Conservation (phyloP, 2,113 vertebrate genomes). For the Hucho hucho region DNA sequence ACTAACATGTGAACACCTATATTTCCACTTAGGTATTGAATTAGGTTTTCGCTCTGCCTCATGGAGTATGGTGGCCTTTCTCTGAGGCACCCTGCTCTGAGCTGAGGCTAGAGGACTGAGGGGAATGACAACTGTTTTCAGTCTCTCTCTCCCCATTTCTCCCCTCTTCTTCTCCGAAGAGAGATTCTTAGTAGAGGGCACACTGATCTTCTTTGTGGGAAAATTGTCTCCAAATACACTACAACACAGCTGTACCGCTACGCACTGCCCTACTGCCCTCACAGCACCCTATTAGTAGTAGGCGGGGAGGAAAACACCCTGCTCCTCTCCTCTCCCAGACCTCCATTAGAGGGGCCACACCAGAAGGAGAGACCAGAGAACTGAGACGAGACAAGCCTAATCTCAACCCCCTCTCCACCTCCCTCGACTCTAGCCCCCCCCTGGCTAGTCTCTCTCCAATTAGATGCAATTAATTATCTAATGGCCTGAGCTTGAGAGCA, state of each 20-base stretch:
- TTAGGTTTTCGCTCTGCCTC: no score
- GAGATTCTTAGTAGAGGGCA: no score
- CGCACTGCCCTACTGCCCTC: neutral
- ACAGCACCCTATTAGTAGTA: neutral
- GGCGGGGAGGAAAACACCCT: neutral
- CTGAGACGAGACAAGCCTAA: no score
- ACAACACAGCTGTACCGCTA: neutral
- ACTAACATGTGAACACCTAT: no score
- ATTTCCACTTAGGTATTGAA: no score
- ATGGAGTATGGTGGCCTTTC: no score
- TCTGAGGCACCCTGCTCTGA: no score
- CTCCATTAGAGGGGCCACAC: neutral
- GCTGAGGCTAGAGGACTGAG: no score
- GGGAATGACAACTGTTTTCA: no score
- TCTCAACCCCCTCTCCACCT: neutral
- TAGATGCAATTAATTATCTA: constrained; percentile 14
- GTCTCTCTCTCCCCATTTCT: no score
- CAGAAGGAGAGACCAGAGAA: neutral
- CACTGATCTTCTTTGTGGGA: neutral
- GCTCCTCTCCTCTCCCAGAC: neutral
- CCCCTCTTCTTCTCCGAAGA: no score
- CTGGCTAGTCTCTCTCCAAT: constrained; percentile 4
- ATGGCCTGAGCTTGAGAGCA: constrained; percentile 5
- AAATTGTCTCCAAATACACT: neutral
- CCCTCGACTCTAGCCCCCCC: neutral